These are phyloP conservation scores for Rhagologus leucostigma DNA, from an alignment of 2,113 vertebrate species.

Conservation along the genomic window DNA sequence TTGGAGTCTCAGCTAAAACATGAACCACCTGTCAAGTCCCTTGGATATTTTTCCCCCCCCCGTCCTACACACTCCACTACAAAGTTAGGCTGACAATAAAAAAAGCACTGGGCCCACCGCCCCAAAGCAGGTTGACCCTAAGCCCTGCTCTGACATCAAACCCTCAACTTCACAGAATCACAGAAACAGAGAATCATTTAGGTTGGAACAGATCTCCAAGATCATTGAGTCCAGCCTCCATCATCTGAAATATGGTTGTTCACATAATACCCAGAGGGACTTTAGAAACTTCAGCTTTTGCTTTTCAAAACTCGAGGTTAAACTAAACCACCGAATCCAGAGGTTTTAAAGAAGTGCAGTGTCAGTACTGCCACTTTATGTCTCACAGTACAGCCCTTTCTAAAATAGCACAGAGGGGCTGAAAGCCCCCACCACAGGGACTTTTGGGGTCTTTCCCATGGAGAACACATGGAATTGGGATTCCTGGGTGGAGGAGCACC, in stretches of 20 bases:
- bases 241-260: neutral
- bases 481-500: neutral
- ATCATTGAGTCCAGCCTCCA: neutral
- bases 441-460: accelerated
- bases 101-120: neutral
- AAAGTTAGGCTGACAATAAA: conserved; percentile 16
- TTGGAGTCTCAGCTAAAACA: conserved; percentile 28
- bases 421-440: neutral
- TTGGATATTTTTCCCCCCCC: neutral
- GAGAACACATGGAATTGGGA: neutral
- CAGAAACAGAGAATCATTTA: neutral
- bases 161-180: neutral
- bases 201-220: neutral
- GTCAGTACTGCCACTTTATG: neutral
- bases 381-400: neutral
- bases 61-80: neutral
- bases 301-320: neutral
- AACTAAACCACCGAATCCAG: neutral
- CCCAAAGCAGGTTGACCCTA: neutral
- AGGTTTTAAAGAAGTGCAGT: neutral
- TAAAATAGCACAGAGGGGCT: neutral
- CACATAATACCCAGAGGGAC: neutral
- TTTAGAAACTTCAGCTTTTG: neutral
- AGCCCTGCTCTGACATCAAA: neutral
- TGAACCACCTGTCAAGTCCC: conserved; percentile 40